Evolutionary conservation across 23 tunicate genomes (phyloP), one percentile per base, ranked within the genome.

Genomic region (Styela plicata): DNA sequence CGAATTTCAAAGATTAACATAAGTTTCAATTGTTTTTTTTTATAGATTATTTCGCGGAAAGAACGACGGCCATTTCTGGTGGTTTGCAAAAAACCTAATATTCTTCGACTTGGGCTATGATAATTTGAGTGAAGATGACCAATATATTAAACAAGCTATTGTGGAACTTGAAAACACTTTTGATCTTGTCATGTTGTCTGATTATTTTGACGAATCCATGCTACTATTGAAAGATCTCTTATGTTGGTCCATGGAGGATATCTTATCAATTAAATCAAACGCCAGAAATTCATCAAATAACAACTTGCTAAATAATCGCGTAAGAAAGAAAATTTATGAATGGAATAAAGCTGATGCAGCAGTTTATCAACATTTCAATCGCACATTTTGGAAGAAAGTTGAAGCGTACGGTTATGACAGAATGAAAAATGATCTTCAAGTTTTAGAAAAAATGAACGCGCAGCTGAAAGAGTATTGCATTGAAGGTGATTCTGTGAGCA

Each of bases 61-160:
- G n/a, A 80, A 7, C 5, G 65, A 63, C 23, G 83, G 85, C 1
- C 64, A 1, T 18, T 82, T 78, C 23, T 91, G 87, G 87, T 86
- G 97, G 90, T 91, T 82, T 86, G 90, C 67, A 0, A 91, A 91
- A 73, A 91, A 91, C 37, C 78, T 70, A 0, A 5, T 91, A 87
- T 36, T 67, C 35, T 86, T 73, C 52, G 97, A 91, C 73, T 80
- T 91, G 31, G 97, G 97, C 2, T 86, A 69, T 57, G 64, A 91
- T 35, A 82, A 91, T 57, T 19, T 79, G 37, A 70, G 33, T 25
- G 83, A 86, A 0, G 84, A 79, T 29, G 87, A 86, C 32, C 74
- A 62, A 13, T 82, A 86, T 63, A 86, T 86, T 1, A 1, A 62
- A 37, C 17, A 16, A 31, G 69, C 86, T 10, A 86, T 91, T 7